Evolutionary conservation across 2,113 vertebrate species (phyloP), one percentile per base, ranked within the genome.

Genomic region (Lepus timidus): DNA sequence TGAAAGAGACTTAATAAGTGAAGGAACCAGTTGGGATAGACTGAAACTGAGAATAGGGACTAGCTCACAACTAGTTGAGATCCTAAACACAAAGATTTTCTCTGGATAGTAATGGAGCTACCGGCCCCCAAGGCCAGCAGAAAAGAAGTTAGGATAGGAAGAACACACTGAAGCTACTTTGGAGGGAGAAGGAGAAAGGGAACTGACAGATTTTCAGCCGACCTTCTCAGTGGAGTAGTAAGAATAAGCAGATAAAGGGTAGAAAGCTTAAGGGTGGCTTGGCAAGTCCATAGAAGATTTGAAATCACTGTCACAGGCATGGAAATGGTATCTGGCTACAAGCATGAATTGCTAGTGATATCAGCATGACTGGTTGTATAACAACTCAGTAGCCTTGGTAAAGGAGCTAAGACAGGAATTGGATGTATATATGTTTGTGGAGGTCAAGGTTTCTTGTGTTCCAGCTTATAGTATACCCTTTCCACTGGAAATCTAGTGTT

Each of bases 21-120:
- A 70, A 93, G 81, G 74, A 93, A 70, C 51, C 83, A 80, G 6
- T 90, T 83, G 61, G 65, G 44, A 90, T 27, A 97, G 31, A 78
- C 65, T 82, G 20, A 93, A 84, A 90, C 17, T 85, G 84, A 93
- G 64, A 92, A 78, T 49, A 62, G 16, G 36, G 19, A 33, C 44
- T 20, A 80, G 74, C 85, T 33, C 79, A 74, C 68, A 52, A 85
- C 86, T 74, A 73, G 85, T 93, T 85, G 74, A 85, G 58, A 58
- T 93, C 61, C 67, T 85, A 67, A 62, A 31, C 29, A 73, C 39
- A 58, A 27, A 7, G 14, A 52, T 90, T 90, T 88, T 13, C 67
- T 88, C 89, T 80, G 49, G 49, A 85, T 22, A 49, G 13, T 78
- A 44, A n/a, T 79, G 12, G 19, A 33, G 22, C 62, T 65, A 79